Evolutionary conservation across 2,113 vertebrate genomes (phyloP).

Genomic region (Pao palembangensis): DNA sequence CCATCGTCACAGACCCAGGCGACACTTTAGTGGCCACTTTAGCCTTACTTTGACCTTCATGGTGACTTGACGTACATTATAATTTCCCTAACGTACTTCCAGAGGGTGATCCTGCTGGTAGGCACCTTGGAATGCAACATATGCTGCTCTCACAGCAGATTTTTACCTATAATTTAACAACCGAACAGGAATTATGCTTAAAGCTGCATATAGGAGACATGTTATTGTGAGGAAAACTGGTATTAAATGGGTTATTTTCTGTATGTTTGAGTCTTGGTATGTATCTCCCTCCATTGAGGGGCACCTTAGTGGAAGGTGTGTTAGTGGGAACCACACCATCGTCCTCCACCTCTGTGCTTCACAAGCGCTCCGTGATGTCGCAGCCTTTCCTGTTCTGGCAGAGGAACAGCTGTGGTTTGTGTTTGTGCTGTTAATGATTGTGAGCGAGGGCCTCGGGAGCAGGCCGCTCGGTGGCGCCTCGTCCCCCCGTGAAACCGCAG

Average conservation of each 20-base stretch:
- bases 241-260: too few species aligned
- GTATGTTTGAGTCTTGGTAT: too few species aligned
- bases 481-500: conserved; percentile 49
- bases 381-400: conserved; percentile 16
- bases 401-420: conserved; percentile 42
- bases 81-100: neutral
- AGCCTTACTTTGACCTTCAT: conserved; percentile 9
- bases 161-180: too few species aligned
- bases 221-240: too few species aligned
- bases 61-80: neutral
- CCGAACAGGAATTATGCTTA: neutral
- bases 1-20: conserved; percentile 14
- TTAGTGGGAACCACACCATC: neutral
- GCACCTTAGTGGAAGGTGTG: conserved; percentile 4
- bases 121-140: too few species aligned
- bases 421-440: conserved; percentile 45
- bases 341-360: conserved; percentile 12
- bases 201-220: neutral
- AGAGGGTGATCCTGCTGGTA: too few species aligned
- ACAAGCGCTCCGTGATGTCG: conserved; percentile 40
- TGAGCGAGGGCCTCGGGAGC: conserved; percentile 28
- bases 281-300: too few species aligned
- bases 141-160: too few species aligned
- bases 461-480: conserved; percentile 37
- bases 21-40: conserved; percentile 12